These are phyloP conservation scores for Hestina assimilis DNA, from an alignment of 1,140 invertebrate genomes.

Conservation along the genomic window DNA sequence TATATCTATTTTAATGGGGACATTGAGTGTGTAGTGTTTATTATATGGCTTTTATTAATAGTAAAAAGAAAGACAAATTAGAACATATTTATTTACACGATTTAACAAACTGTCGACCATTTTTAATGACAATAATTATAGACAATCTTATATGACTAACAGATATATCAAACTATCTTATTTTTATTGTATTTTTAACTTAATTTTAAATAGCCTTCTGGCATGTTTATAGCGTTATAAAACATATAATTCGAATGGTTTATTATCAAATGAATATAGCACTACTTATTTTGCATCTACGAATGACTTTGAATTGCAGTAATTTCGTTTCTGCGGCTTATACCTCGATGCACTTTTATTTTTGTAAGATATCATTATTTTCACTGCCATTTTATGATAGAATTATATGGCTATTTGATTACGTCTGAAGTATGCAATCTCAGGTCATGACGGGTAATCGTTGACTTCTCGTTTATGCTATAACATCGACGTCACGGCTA, in stretches of 20 bases:
- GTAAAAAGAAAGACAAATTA: too few species aligned
- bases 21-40: too few species aligned
- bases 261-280: conserved; percentile 1
- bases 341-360: background rate
- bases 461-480: background rate
- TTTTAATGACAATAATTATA: too few species aligned
- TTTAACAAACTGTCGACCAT: too few species aligned
- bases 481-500: background rate
- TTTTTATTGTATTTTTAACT: too few species aligned
- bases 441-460: background rate
- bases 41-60: too few species aligned
- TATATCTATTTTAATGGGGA: too few species aligned
- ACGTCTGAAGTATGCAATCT: background rate
- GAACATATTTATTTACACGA: too few species aligned
- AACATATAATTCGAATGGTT: conserved; percentile 8
- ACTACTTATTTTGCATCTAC: background rate
- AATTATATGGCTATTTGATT: conserved; percentile 8
- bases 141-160: too few species aligned
- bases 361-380: background rate
- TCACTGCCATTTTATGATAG: conserved; percentile 3
- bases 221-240: too few species aligned
- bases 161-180: too few species aligned
- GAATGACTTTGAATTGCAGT: conserved; percentile 9
- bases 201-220: too few species aligned
- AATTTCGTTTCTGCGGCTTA: conserved; percentile 8